Evolutionary conservation across 2,888 invertebrate species (phyloP).

Genomic region (Ectemnius continuus): DNA sequence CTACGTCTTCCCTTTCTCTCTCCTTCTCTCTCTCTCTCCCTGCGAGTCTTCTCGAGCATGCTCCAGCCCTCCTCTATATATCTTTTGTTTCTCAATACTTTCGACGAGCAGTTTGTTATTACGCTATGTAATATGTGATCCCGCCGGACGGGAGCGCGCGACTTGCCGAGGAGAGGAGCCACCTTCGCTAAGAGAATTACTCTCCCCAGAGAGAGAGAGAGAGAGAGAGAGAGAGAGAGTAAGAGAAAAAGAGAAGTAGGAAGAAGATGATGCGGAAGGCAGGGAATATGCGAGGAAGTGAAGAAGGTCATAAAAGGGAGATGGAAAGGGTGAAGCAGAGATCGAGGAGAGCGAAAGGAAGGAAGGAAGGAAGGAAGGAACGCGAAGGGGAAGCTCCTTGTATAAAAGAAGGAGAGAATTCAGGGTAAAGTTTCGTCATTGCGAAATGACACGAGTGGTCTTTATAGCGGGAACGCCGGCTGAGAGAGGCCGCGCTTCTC

Average conservation of each 20-base stretch:
- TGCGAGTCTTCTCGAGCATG: too few species aligned
- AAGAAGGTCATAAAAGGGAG: too few species aligned
- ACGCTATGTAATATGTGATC: conserved; percentile 28
- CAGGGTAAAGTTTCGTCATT: conserved; percentile 81
- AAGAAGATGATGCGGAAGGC: too few species aligned
- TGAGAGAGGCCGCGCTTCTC: conserved; percentile 48
- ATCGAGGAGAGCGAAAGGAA: conserved; percentile 18
- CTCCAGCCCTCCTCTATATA: conserved; percentile 41
- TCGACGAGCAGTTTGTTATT: conserved; percentile 57
- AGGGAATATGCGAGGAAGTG: too few species aligned
- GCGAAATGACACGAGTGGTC: conserved; percentile 81
- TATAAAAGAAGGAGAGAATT: conserved; percentile 69
- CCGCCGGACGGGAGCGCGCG: conserved; percentile 26
- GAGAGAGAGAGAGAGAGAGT: too few species aligned
- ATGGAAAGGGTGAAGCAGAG: too few species aligned
- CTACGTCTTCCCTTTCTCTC: conserved; percentile 9
- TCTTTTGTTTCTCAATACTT: conserved; percentile 65
- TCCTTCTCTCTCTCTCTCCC: not conserved
- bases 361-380: conserved; percentile 35
- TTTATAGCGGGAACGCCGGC: conserved; percentile 78
- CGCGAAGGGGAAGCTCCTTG: not conserved
- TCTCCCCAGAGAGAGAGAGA: too few species aligned
- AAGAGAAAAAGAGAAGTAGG: too few species aligned
- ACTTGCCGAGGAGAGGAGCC: conserved; percentile 3
- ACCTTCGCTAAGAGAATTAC: too few species aligned